phyloP scores from a whole-genome alignment of 2,888 invertebrate genomes.

The Melikaiella ostensackeni region DNA sequence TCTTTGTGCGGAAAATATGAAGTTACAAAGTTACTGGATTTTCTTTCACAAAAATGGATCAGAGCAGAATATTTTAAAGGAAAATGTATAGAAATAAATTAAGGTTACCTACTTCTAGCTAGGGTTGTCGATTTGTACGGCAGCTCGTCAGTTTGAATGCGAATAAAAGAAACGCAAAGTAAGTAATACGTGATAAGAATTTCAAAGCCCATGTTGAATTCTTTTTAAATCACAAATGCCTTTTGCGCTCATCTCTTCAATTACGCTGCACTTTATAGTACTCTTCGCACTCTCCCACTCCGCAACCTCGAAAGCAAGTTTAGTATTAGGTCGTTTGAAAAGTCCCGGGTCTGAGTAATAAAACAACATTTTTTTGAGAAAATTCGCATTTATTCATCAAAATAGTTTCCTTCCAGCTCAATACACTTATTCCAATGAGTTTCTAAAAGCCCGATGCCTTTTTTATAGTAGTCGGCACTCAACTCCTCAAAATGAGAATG shows the following conservation, averaged over 20 bases:
- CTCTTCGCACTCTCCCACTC: slow-evolving; percentile 6
- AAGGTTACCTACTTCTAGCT: slow-evolving; percentile 28
- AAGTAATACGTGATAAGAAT: slow-evolving; percentile 38
- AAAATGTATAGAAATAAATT: slow-evolving; percentile 28
- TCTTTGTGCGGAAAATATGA: neutral
- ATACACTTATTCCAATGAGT: too few species aligned
- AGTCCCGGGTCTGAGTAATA: too few species aligned
- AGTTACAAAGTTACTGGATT: slow-evolving; percentile 26
- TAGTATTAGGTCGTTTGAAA: too few species aligned
- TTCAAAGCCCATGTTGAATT: slow-evolving; percentile 19
- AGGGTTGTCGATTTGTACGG: slow-evolving; percentile 26
- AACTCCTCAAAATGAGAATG: too few species aligned
- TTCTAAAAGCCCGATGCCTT: too few species aligned
- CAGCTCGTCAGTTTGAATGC: slow-evolving; percentile 36
- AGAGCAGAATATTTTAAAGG: slow-evolving; percentile 24
- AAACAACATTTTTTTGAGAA: too few species aligned
- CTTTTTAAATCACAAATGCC: slow-evolving; percentile 27
- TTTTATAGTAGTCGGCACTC: too few species aligned
- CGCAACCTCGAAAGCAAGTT: neutral
- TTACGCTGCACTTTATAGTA: slow-evolving; percentile 14
- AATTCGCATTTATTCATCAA: too few species aligned
- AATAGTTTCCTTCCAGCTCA: too few species aligned
- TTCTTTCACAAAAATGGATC: slow-evolving; percentile 6
- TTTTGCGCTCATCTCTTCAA: slow-evolving; percentile 26
- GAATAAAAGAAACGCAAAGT: slow-evolving; percentile 35